phyloP scores from a whole-genome alignment of 2,113 vertebrate species.

The Motacilla alba region DNA sequence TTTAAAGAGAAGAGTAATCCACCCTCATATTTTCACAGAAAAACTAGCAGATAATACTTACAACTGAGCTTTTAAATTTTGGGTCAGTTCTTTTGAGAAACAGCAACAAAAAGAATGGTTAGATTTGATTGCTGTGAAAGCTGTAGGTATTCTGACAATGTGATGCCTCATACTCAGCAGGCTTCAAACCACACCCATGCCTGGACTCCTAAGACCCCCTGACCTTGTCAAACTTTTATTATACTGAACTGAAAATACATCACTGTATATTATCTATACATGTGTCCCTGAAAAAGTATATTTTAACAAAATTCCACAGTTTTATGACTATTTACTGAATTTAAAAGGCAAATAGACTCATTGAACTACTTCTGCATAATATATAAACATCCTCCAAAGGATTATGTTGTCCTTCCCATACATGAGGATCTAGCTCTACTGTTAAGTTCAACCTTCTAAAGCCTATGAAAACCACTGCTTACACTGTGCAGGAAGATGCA shows the following conservation, averaged over 20 bases:
- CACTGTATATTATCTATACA: not conserved
- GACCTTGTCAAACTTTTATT: not conserved
- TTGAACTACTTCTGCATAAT: not conserved
- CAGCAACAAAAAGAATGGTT: not conserved
- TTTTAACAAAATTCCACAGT: not conserved
- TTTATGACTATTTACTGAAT: not conserved
- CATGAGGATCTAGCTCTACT: not conserved
- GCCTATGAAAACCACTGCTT: not conserved
- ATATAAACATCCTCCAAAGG: not conserved
- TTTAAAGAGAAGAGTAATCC: not conserved
- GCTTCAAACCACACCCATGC: not conserved
- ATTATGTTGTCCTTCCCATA: not conserved
- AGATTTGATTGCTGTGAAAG: not conserved
- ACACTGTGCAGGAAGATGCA: not conserved
- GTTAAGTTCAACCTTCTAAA: not conserved
- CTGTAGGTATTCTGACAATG: not conserved
- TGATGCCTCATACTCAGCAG: not conserved
- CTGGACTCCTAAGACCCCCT: not conserved
- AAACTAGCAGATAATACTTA: not conserved
- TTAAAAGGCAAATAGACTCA: not conserved
- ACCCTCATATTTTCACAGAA: conserved; percentile 6
- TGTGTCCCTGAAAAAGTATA: not conserved
- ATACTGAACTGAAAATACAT: not conserved
- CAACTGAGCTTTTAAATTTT: not conserved
- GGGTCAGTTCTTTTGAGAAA: not conserved